Evolutionary conservation across 2,888 invertebrate species (phyloP).

Genomic region (Ormyrus rosae): DNA sequence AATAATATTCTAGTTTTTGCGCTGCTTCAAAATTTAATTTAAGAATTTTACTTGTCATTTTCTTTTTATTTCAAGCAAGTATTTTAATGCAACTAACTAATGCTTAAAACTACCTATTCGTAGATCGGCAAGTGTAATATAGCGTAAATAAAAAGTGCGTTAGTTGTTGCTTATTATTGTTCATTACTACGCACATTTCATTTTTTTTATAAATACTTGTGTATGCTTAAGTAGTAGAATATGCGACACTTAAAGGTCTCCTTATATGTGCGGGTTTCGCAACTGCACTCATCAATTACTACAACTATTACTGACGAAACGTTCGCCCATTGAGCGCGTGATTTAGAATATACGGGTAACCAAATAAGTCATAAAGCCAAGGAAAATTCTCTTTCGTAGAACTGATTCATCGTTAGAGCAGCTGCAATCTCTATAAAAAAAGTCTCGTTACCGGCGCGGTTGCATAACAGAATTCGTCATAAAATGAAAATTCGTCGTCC

Average conservation of each 20-base stretch:
- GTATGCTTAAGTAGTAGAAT: neutral
- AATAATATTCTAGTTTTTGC: neutral
- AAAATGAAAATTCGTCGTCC: conserved; percentile 13
- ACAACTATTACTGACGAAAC: neutral
- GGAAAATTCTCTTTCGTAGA: conserved; percentile 31
- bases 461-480: neutral
- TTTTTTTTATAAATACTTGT: neutral
- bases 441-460: neutral
- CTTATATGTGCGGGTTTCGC: neutral
- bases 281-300: conserved; percentile 15
- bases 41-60: conserved; percentile 15
- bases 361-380: conserved; percentile 39
- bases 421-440: neutral
- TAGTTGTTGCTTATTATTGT: neutral
- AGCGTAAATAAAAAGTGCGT: neutral
- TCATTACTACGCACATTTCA: neutral
- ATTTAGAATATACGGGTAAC: conserved; percentile 26
- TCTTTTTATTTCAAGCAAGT: conserved; percentile 41
- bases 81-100: neutral
- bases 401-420: neutral
- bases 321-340: conserved; percentile 18
- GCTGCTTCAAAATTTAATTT: neutral
- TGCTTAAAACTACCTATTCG: neutral
- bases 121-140: neutral
- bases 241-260: neutral